Evolutionary conservation across 2,113 vertebrate species (phyloP).

Genomic region (Boulengeromyrus knoepffleri): DNA sequence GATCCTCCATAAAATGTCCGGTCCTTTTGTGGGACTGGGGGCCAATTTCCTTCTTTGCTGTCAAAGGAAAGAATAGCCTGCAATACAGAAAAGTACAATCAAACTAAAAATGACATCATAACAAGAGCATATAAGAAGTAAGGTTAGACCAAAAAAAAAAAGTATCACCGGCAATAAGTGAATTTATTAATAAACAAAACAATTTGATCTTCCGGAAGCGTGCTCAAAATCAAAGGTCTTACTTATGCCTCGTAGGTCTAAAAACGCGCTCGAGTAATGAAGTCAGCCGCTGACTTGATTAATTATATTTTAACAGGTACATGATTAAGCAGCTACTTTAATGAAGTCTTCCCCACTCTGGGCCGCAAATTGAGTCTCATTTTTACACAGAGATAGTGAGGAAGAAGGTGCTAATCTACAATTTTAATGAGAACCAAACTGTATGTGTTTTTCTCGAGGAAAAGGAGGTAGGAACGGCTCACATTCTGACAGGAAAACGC

Average conservation of each 20-base stretch:
- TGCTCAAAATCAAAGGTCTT: constrained; percentile 32
- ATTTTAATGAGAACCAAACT: constrained; percentile 51
- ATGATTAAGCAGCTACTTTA: constrained; percentile 72
- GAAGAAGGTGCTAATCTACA: constrained; percentile 57
- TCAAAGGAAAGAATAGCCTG: neutral
- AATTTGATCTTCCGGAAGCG: constrained; percentile 29
- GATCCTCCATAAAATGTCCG: neutral
- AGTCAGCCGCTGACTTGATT: constrained; percentile 61
- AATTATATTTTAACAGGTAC: constrained; percentile 77
- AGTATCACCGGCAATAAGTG: neutral
- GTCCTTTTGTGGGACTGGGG: neutral
- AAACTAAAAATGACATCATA: neutral
- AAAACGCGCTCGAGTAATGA: constrained; percentile 63
- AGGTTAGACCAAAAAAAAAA: constrained; percentile 22
- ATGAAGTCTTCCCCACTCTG: constrained; percentile 64
- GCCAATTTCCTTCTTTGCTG: neutral
- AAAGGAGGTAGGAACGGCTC: constrained; percentile 22
- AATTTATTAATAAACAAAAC: neutral
- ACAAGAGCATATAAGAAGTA: neutral
- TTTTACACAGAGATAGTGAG: constrained; percentile 56
- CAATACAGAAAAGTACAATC: neutral
- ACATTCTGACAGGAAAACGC: neutral
- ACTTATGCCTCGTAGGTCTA: constrained; percentile 34
- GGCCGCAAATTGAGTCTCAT: constrained; percentile 33
- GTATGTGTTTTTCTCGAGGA: constrained; percentile 40